Conservation (phyloP, 1,140 invertebrate genomes). For the Brachionus manjavacas region DNA sequence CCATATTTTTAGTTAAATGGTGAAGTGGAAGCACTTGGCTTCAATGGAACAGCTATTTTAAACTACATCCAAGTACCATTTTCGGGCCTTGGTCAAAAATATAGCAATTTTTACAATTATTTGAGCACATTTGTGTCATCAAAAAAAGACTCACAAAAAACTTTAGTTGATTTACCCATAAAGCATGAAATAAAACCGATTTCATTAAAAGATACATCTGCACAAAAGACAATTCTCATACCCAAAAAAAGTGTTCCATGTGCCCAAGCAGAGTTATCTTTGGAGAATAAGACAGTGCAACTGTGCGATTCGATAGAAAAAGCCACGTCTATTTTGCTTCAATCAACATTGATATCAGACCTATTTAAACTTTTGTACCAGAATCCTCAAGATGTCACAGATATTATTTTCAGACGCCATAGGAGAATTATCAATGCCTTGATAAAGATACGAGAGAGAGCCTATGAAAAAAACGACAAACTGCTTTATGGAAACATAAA, state of each 20-base stretch:
- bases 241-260: not conserved
- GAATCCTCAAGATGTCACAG: not conserved
- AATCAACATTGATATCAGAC: constrained; percentile 16
- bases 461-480: constrained; percentile 14
- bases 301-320: constrained; percentile 16
- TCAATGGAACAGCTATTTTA: not conserved
- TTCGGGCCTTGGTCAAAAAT: not conserved
- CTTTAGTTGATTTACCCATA: not conserved
- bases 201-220: not conserved
- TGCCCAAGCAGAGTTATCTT: not conserved
- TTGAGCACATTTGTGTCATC: not conserved
- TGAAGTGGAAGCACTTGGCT: not conserved
- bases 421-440: not conserved
- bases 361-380: constrained; percentile 26
- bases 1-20: not conserved
- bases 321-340: not conserved
- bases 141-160: not conserved
- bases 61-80: constrained; percentile 11
- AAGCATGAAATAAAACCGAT: not conserved
- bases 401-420: not conserved
- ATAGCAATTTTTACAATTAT: not conserved
- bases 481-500: constrained; percentile 17
- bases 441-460: not conserved
- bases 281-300: not conserved
- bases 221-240: not conserved